Conservation (phyloP, 2,888 invertebrate genomes). For the Siphlonurus alternatus region DNA sequence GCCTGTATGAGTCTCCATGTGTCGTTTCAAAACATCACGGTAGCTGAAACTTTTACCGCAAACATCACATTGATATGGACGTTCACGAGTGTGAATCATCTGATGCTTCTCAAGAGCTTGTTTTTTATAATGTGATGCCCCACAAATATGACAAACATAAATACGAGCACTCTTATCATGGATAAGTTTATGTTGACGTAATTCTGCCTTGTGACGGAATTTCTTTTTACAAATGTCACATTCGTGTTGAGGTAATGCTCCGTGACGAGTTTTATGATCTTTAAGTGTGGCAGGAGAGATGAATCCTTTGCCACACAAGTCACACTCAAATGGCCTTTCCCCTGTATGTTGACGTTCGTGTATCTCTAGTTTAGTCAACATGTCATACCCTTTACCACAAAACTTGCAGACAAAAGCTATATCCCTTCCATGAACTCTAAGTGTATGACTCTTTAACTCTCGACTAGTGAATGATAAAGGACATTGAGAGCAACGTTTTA, state of each 20-base stretch:
- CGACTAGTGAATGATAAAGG: not conserved
- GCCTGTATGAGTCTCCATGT: not conserved
- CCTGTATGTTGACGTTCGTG: constrained; percentile 1
- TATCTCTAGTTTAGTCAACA: not conserved
- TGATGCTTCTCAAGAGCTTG: not conserved
- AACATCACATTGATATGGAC: not conserved
- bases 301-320: not conserved
- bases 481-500: not conserved
- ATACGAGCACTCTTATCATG: not conserved
- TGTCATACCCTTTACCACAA: not conserved
- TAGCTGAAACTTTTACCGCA: not conserved
- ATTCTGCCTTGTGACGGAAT: not conserved
- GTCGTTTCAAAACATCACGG: not conserved
- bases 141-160: not conserved
- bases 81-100: not conserved
- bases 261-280: not conserved
- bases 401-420: not conserved
- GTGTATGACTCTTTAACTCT: not conserved
- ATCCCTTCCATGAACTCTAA: not conserved
- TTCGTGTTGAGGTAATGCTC: not conserved
- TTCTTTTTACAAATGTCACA: not conserved
- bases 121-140: not conserved
- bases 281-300: not conserved
- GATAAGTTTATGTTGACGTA: not conserved
- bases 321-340: not conserved